phyloP scores from a whole-genome alignment of 2,888 invertebrate species.

The Aplocera efformata region DNA sequence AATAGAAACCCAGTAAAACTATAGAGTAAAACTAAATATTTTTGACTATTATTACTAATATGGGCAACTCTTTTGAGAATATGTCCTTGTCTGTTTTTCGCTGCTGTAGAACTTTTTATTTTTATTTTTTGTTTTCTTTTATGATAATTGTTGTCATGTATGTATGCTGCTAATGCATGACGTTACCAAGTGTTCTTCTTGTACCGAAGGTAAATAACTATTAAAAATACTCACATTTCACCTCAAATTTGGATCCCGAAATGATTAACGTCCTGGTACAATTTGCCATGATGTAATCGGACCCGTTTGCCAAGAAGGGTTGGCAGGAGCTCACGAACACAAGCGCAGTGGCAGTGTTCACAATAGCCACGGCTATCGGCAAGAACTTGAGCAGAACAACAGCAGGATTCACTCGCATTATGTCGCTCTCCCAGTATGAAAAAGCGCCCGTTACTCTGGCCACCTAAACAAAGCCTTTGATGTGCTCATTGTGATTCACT shows the following conservation, averaged over 20 bases:
- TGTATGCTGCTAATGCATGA: too few species aligned
- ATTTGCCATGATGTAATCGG: slow-evolving; percentile 44
- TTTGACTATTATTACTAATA: too few species aligned
- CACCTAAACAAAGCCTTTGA: slow-evolving; percentile 45
- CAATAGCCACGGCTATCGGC: slow-evolving; percentile 57
- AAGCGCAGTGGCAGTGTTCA: slow-evolving; percentile 62
- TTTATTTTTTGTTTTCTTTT: too few species aligned
- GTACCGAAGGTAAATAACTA: background rate
- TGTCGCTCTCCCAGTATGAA: slow-evolving; percentile 62
- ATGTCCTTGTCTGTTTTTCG: too few species aligned
- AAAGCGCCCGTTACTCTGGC: slow-evolving; percentile 62
- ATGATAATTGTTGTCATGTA: too few species aligned
- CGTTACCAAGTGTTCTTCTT: too few species aligned
- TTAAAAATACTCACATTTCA: slow-evolving; percentile 41
- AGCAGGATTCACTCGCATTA: slow-evolving; percentile 60
- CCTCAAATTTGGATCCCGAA: slow-evolving; percentile 31
- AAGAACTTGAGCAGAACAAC: slow-evolving; percentile 62
- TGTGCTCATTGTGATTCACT: slow-evolving; percentile 13
- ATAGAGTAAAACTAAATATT: too few species aligned
- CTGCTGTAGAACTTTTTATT: too few species aligned
- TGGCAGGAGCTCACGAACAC: slow-evolving; percentile 53
- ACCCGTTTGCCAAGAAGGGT: slow-evolving; percentile 31
- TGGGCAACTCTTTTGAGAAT: too few species aligned
- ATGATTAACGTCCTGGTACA: slow-evolving; percentile 48
- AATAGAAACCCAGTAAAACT: too few species aligned